Conservation (phyloP, 2,113 vertebrate species). For the Platanista minor region DNA sequence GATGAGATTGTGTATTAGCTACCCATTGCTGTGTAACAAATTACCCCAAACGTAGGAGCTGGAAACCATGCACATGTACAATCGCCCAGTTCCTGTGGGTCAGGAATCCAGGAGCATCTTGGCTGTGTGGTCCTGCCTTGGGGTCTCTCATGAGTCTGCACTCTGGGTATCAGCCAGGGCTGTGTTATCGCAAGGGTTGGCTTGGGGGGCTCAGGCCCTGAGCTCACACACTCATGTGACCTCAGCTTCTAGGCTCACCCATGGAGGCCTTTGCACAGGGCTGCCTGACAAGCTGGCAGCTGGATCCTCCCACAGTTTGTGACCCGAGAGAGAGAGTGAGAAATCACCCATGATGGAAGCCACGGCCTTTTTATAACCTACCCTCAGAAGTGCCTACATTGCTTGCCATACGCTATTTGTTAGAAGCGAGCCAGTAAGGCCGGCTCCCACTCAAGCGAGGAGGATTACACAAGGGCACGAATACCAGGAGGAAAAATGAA, state of each 20-base stretch:
- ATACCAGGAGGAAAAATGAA: background rate
- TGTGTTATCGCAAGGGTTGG: background rate
- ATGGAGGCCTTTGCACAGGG: background rate
- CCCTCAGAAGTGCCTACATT: background rate
- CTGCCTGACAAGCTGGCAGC: background rate
- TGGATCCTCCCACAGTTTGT: background rate
- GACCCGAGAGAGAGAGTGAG: background rate
- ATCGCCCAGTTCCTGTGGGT: background rate
- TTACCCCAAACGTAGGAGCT: background rate
- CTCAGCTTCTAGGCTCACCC: background rate
- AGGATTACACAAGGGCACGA: background rate
- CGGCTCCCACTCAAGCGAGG: background rate
- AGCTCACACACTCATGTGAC: background rate
- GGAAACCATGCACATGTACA: background rate
- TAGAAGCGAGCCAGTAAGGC: background rate
- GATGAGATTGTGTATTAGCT: background rate
- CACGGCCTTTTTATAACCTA: background rate
- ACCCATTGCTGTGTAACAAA: slow-evolving; percentile 2
- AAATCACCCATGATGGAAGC: background rate
- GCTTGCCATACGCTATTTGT: background rate
- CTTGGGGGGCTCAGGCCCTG: background rate
- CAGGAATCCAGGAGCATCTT: background rate
- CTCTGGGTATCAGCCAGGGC: background rate
- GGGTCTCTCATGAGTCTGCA: background rate
- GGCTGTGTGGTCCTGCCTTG: background rate